These are phyloP conservation scores for Beroe ovata DNA, from an alignment of 37 sponge, comb jelly and placozoan genomes.

Conservation along the genomic window DNA sequence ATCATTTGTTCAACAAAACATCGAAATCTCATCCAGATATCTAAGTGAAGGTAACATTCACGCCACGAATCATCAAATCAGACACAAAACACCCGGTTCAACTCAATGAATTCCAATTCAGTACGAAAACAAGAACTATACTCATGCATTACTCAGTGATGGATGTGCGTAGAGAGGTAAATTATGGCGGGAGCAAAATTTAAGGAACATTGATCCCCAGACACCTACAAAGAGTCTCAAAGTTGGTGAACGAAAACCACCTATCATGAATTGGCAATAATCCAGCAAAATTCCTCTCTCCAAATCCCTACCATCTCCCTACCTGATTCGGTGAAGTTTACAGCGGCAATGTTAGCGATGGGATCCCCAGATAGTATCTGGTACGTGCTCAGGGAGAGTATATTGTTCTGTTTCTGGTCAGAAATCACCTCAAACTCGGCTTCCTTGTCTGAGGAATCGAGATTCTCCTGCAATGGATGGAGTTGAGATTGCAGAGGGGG, in stretches of 20 bases:
- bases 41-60: too few relatives aligned
- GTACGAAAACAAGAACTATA: too few relatives aligned
- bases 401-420: background rate
- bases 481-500: background rate
- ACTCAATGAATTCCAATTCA: too few relatives aligned
- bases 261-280: too few relatives aligned
- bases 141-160: background rate
- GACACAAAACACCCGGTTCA: too few relatives aligned
- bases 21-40: too few relatives aligned
- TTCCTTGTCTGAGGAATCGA: constrained; percentile 12
- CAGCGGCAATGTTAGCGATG: constrained; percentile 4
- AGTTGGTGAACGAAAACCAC: too few relatives aligned
- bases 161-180: background rate
- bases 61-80: too few relatives aligned
- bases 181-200: background rate
- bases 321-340: background rate
- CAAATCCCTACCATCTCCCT: background rate
- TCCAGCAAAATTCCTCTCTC: too few relatives aligned
- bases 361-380: constrained; percentile 62
- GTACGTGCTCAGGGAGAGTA: constrained; percentile 53
- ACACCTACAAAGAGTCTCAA: background rate
- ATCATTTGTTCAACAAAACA: too few relatives aligned
- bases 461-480: background rate
- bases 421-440: constrained; percentile 37
- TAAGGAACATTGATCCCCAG: background rate